Evolutionary conservation across 2,113 vertebrate genomes (phyloP).

Genomic region (Chinchilla lanigera): DNA sequence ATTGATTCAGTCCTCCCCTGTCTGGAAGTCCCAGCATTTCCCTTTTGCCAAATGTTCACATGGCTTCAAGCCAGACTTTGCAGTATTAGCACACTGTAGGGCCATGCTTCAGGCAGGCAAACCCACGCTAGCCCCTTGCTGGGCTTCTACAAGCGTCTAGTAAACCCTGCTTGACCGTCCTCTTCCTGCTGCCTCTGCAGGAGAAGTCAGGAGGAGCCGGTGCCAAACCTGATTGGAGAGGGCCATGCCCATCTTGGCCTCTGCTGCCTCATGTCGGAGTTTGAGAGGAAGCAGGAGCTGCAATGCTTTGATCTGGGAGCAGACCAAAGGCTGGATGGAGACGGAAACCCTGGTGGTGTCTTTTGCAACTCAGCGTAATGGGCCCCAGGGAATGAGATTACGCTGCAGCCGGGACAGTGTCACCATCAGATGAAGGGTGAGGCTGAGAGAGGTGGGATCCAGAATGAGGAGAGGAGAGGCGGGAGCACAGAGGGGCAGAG

Average conservation of each 20-base stretch:
- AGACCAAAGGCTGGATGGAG: conserved; percentile 39
- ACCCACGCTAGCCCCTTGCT: neutral
- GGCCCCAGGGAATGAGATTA: neutral
- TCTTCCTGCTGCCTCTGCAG: neutral
- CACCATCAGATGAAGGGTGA: neutral
- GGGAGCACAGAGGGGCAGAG: neutral
- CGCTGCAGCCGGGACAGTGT: neutral
- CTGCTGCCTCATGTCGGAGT: neutral
- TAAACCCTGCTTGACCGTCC: neutral
- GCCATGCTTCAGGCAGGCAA: neutral
- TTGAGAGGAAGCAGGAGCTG: neutral
- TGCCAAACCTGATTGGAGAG: neutral
- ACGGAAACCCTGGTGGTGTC: neutral
- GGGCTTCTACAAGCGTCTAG: neutral
- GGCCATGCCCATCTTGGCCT: neutral
- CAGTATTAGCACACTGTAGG: neutral
- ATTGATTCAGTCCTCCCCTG: neutral
- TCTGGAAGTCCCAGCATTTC: neutral
- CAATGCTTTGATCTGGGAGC: neutral
- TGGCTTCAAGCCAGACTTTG: neutral
- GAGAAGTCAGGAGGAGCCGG: neutral
- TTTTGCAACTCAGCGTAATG: neutral
- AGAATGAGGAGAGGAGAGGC: neutral
- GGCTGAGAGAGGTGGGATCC: conserved; percentile 18
- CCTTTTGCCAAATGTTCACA: neutral